Conservation (phyloP, 2,113 vertebrate genomes). For the Caranx melampygus region DNA sequence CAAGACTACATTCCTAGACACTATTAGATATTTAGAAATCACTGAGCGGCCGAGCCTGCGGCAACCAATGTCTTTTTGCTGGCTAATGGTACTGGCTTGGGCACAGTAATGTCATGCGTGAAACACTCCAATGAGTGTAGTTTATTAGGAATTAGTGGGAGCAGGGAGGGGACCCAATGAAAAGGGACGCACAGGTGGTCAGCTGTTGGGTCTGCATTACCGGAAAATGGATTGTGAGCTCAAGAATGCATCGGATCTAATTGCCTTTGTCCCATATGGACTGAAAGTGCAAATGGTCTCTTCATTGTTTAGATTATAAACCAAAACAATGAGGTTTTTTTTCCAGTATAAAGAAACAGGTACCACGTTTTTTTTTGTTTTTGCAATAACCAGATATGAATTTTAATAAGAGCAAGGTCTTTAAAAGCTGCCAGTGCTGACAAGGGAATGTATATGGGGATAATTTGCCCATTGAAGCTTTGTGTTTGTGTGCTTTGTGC, state of each 20-base stretch:
- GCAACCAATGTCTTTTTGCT: slow-evolving; percentile 61
- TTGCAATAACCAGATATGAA: neutral
- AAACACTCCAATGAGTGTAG: slow-evolving; percentile 69
- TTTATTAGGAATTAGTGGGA: slow-evolving; percentile 63
- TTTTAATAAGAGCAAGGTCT: neutral
- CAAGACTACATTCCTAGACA: slow-evolving; percentile 77
- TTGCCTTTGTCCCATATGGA: slow-evolving; percentile 18
- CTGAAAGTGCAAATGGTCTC: slow-evolving; percentile 17
- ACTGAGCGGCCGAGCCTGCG: slow-evolving; percentile 49
- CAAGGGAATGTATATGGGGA: slow-evolving; percentile 21
- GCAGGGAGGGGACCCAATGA: slow-evolving; percentile 31
- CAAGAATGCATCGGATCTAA: slow-evolving; percentile 29
- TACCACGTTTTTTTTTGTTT: neutral
- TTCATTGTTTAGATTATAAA: slow-evolving; percentile 33
- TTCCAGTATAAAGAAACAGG: neutral
- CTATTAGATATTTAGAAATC: slow-evolving; percentile 73
- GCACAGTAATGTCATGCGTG: slow-evolving; percentile 65
- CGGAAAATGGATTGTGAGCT: slow-evolving; percentile 36
- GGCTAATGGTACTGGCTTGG: slow-evolving; percentile 65
- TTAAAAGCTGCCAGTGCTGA: neutral
- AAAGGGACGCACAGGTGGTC: slow-evolving; percentile 64
- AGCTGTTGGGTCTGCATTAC: slow-evolving; percentile 25
- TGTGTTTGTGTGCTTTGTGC: slow-evolving; percentile 59
- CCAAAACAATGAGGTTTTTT: neutral
- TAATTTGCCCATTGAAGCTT: slow-evolving; percentile 23